These are phyloP conservation scores for Morinoia aosen DNA, from an alignment of 2,888 invertebrate species.

Conservation along the genomic window DNA sequence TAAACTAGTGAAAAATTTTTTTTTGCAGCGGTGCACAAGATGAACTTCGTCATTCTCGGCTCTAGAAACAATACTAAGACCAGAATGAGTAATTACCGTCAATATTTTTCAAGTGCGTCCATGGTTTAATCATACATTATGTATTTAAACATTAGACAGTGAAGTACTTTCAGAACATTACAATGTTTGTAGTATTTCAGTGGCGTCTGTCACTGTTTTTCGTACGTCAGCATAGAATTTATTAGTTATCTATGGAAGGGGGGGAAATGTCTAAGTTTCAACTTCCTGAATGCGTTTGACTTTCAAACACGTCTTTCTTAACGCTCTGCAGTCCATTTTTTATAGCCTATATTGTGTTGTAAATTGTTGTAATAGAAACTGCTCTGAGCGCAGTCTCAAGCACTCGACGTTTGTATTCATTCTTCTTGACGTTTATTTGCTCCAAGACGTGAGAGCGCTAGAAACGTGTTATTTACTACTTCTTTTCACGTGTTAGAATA, in stretches of 20 bases:
- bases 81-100: neutral
- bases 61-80: neutral
- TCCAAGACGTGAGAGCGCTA: neutral
- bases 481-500: neutral
- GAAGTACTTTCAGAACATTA: neutral
- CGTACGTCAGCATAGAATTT: neutral
- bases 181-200: neutral
- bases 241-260: neutral
- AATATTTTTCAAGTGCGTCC: neutral
- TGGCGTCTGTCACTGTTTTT: neutral
- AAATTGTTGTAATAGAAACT: neutral
- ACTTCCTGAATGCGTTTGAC: neutral
- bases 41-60: neutral
- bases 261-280: neutral
- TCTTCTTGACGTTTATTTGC: neutral
- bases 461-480: neutral
- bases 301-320: neutral
- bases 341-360: neutral
- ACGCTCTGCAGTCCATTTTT: neutral
- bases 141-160: neutral
- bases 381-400: neutral
- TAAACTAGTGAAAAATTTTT: too few species aligned
- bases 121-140: neutral
- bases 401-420: neutral
- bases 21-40: too few species aligned